phyloP scores from a whole-genome alignment of 2,797 vertebrate genomes.

The Arrhamphus sclerolepis region DNA sequence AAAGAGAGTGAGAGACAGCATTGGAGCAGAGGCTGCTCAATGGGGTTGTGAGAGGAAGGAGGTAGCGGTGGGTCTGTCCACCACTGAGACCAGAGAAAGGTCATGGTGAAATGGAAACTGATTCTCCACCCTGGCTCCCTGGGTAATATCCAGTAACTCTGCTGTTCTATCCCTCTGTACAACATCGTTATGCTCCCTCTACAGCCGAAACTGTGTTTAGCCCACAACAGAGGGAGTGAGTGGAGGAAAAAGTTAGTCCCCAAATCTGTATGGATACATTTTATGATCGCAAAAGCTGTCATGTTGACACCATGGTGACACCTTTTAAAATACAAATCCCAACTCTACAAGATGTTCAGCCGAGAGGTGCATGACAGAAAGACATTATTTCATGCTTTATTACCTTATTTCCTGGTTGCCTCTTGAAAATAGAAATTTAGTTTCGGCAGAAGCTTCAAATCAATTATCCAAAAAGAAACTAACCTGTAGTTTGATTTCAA shows the following conservation, averaged over 20 bases:
- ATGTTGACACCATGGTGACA: slow-evolving; percentile 63
- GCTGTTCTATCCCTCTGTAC: slow-evolving; percentile 75
- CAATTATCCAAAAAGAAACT: slow-evolving; percentile 85
- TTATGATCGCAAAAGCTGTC: too few relatives aligned
- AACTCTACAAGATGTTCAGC: slow-evolving; percentile 74
- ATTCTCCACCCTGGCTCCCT: slow-evolving; percentile 83
- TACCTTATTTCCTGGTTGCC: slow-evolving; percentile 86
- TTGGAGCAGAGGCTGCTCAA: slow-evolving; percentile 64
- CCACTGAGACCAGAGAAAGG: slow-evolving; percentile 79
- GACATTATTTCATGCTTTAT: slow-evolving; percentile 76
- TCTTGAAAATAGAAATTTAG: slow-evolving; percentile 77
- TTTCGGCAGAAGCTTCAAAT: slow-evolving; percentile 79
- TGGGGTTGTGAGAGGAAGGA: slow-evolving; percentile 78
- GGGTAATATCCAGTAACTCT: slow-evolving; percentile 90
- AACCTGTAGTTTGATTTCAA: slow-evolving; percentile 66
- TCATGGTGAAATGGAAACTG: slow-evolving; percentile 86
- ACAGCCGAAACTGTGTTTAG: slow-evolving; percentile 82
- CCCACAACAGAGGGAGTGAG: slow-evolving; percentile 65
- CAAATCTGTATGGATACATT: too few relatives aligned
- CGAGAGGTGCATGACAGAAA: slow-evolving; percentile 69
- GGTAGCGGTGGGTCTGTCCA: slow-evolving; percentile 70
- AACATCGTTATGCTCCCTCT: slow-evolving; percentile 77
- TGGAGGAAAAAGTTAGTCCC: slow-evolving; percentile 23
- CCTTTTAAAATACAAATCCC: slow-evolving; percentile 57
- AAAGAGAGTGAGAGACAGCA: slow-evolving; percentile 64